Base-by-base conservation (phyloP, 2,888 invertebrate species). In the Microctonus hyperodae region DNA sequence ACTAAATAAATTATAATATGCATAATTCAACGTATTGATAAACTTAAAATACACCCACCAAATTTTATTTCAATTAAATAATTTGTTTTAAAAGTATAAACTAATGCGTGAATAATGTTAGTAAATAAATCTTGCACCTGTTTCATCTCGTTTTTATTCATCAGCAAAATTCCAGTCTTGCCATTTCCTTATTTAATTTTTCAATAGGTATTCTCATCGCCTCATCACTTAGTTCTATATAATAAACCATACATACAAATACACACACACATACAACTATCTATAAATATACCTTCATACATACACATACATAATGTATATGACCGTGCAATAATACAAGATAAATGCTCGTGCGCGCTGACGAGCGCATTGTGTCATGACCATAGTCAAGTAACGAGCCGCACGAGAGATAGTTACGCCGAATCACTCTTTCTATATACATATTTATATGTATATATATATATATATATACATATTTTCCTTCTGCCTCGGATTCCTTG, bases 371-470 rank as follows among this genome's bases (percentile, higher is more conserved):
- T 81, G 79, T 80, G 75, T 72, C 74, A 72, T 16, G 25, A 10
- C n/a, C 72, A 20, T 73, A 72, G 68, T 70, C 74, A 75, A 77
- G 75, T 78, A 80, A 81, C 74, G 75, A 76, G 74, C 74, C 69
- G 69, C 70, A 74, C 77, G 20, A n/a, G 75, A 80, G 75, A 80
- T 78, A 44, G 16, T 80, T 81, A 79, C 80, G 80, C 78, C 78
- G 74, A 75, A 78, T 78, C 78, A 80, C 75, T 75, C 74, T 75
- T 72, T 73, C 72, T 66, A 67, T 58, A 69, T 64, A 65, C 28
- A 63, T 69, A 69, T 69, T 73, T 71, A 69, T 59, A 63, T 56
- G 33, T 33, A 31, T 44, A n/a, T n/a, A n/a, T n/a, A n/a, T n/a
- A n/a, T n/a, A n/a, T n/a, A n/a, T n/a, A n/a, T n/a, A n/a, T n/a